Base-by-base conservation (phyloP, 2,888 invertebrate species). In the Hymenopus coronatus region DNA sequence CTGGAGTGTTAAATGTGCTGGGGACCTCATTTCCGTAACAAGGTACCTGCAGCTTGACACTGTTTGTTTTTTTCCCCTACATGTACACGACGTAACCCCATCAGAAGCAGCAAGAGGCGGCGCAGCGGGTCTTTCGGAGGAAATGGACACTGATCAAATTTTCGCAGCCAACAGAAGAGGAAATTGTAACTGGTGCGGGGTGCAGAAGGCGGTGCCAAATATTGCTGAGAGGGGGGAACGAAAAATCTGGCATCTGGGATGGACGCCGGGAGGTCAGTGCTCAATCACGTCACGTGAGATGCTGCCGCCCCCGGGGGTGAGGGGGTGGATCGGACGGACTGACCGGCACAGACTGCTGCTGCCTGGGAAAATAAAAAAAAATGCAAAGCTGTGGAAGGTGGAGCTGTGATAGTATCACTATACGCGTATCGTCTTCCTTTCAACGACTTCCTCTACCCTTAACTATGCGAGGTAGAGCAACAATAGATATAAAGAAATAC, bases 271-370 rank as follows among this genome's bases (percentile, higher is more conserved):
- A 81, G 87, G 30, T 28, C 46, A 70, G 27, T 28, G 27, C 82
- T 70, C 46, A 87, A 54, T 70, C 46, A 33, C 46, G 30, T 83
- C 84, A 83, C 28, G 83, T 46, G 28, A 83, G 82, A 88, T 28
- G 28, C 88, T 40, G 95, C 91, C 93, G 93, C 90, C 93, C 94
- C 94, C 20, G 95, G 95, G n/a, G 94, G 94, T 28, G 83, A 88
- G 40, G n/a, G 89, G 87, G 89, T 30, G 86, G 88, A 28, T 12
- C 33, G 85, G 85, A 83, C 14, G 46, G 20, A 70, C 54, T 70
- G 54, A 20, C 54, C 54, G 54, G 54, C 54, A 70, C 54, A 70
- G 54, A 70, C 20, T 70, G 54, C 54, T 70, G 54, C 4, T 54
- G 54, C 54, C 54, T 70, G 89, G 85, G 89, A 86, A 88, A 88